Base-by-base conservation (phyloP, 2,797 vertebrate species). In the Pteropus rufus region DNA sequence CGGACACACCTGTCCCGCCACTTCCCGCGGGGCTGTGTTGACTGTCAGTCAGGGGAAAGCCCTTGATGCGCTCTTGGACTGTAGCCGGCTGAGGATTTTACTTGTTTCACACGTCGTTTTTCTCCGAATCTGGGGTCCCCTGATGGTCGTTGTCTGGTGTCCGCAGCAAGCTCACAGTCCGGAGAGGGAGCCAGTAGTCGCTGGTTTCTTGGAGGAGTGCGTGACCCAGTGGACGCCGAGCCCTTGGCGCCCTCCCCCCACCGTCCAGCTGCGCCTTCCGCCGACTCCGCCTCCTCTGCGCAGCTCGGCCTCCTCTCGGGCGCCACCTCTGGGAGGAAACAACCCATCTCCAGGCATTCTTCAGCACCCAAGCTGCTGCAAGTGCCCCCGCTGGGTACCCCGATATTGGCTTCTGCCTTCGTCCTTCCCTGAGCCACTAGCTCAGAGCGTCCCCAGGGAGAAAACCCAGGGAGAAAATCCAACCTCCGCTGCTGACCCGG, bases 11-110 rank as follows among this genome's bases (percentile, higher is more conserved):
- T 46, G 44, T 44, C 44, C 11, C 44, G 10, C 31, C 29, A 7
- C 84, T 54, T 54, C 73, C 10, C 15, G 31, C 9, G 9, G 10
- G 2, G 7, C 2, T 44, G 16, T 36, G 12, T 10, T 23, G 84
- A 34, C 11, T 15, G 0, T 34, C 9, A 18, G n/a, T 26, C 0
- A 7, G 60, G 41, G 7, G 3, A 14, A 5, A 7, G 18, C 26
- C 19, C 2, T 29, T 26, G 23, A 2, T 0, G 19, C 11, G 14
- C 23, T 24, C 62, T 26, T 31, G 26, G 73, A 36, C 21, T 24
- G 24, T 36, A 62, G 34, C 10, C 7, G 44, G 19, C 12, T 24
- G 5, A 10, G 41, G 58, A 9, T 31, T 31, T 73, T 34, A 34
- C 10, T 14, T 34, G 24, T 36, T 54, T 73, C 52, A 7, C 24